A percentile compares a stretch with the other conserved stretches of the same genome.
These are phyloP conservation scores for Acromyrmex charruanus DNA, from an alignment of 1,140 invertebrate genomes.

Conservation along the genomic window DNA sequence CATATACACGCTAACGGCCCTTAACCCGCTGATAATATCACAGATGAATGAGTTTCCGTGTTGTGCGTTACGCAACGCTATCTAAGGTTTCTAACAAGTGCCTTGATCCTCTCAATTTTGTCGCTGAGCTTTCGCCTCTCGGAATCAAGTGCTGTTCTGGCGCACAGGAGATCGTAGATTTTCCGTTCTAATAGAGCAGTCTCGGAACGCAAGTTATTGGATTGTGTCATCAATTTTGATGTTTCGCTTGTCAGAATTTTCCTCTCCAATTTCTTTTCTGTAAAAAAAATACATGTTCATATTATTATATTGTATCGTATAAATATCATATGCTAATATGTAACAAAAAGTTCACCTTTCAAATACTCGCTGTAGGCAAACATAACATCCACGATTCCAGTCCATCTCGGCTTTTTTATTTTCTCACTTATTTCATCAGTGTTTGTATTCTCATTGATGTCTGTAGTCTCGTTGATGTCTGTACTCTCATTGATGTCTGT, in stretches of 20 bases:
- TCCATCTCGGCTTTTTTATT: slow-evolving; percentile 80
- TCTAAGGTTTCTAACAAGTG: slow-evolving; percentile 82
- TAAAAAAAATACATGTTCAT: slow-evolving; percentile 41
- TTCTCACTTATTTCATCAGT: slow-evolving; percentile 65
- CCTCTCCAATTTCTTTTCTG: slow-evolving; percentile 82
- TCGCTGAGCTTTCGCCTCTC: slow-evolving; percentile 81
- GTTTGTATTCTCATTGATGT: slow-evolving; percentile 66
- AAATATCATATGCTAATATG: neutral
- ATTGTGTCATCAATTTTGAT: slow-evolving; percentile 79
- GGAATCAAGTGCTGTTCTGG: slow-evolving; percentile 79
- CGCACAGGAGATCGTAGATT: slow-evolving; percentile 79
- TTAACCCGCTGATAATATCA: slow-evolving; percentile 86
- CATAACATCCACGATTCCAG: slow-evolving; percentile 84
- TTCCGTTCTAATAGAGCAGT: slow-evolving; percentile 80
- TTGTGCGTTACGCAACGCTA: slow-evolving; percentile 84
- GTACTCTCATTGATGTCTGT: slow-evolving; percentile 75
- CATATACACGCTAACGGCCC: slow-evolving; percentile 79
- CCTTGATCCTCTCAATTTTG: slow-evolving; percentile 83
- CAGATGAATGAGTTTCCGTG: slow-evolving; percentile 86
- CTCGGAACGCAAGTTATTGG: slow-evolving; percentile 81
- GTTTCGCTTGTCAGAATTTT: slow-evolving; percentile 80
- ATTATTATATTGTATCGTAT: neutral
- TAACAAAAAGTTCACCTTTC: slow-evolving; percentile 79
- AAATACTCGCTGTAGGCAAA: slow-evolving; percentile 84
- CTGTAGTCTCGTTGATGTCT: slow-evolving; percentile 72